Percentiles rank a stretch among this genome's conserved stretches.
Evolutionary conservation across 2,113 vertebrate genomes (phyloP).

Genomic region (Synodontis membranacea): DNA sequence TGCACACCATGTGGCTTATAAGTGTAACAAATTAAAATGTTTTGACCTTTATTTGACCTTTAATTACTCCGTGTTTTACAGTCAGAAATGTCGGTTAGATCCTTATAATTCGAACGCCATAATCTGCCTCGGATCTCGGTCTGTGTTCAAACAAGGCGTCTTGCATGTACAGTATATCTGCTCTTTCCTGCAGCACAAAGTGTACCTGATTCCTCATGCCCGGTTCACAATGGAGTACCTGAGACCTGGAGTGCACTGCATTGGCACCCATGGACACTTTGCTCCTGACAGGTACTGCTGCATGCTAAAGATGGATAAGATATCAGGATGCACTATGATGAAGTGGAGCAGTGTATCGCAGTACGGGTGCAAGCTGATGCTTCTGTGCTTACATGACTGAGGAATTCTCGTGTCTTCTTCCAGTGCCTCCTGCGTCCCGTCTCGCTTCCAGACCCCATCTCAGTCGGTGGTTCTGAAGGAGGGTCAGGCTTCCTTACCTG

Average conservation of each 20-base stretch:
- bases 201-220: conserved; percentile 78
- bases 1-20: not conserved
- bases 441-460: conserved; percentile 87
- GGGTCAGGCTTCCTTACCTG: conserved; percentile 75
- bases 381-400: not conserved
- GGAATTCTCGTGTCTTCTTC: conserved; percentile 21
- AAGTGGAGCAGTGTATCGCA: not conserved
- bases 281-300: conserved; percentile 78
- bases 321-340: not conserved
- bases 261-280: conserved; percentile 82
- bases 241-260: conserved; percentile 81
- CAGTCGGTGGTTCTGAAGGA: conserved; percentile 83
- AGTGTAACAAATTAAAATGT: not conserved
- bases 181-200: conserved; percentile 75
- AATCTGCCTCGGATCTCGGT: conserved; percentile 13
- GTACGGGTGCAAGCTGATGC: not conserved
- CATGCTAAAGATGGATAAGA: not conserved
- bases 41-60: not conserved
- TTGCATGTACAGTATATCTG: conserved; percentile 18
- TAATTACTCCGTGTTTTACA: not conserved
- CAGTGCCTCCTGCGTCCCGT: conserved; percentile 82
- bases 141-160: not conserved
- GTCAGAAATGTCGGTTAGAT: not conserved
- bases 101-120: not conserved
- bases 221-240: conserved; percentile 83